phyloP scores from a whole-genome alignment of 2,797 vertebrate species.

The Phataginus tetradactyla region DNA sequence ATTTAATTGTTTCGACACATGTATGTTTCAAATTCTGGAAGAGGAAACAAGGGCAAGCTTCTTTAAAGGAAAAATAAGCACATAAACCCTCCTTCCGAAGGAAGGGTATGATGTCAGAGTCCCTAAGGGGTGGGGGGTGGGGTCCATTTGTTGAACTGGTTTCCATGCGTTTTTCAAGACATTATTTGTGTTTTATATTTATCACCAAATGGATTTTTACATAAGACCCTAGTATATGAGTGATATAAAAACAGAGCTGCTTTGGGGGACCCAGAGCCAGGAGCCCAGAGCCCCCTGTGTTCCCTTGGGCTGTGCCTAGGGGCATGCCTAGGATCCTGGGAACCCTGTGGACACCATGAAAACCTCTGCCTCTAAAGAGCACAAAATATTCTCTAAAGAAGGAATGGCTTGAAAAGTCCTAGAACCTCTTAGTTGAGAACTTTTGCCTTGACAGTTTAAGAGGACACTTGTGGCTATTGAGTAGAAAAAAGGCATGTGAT shows the following conservation, averaged over 20 bases:
- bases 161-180: conserved; percentile 40
- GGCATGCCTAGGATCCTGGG: neutral
- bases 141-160: neutral
- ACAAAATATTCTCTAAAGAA: neutral
- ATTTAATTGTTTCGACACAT: neutral
- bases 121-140: neutral
- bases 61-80: neutral
- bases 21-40: neutral
- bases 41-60: neutral
- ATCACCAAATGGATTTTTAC: conserved; percentile 46
- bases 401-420: neutral
- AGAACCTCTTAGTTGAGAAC: neutral
- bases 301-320: neutral
- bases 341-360: neutral
- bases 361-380: neutral
- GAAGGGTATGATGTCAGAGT: neutral
- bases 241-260: conserved; percentile 31
- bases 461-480: neutral
- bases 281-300: neutral
- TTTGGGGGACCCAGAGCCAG: neutral
- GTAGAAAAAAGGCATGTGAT: neutral
- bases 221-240: conserved; percentile 17
- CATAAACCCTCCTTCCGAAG: neutral
- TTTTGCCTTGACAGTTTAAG: neutral
- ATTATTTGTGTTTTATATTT: conserved; percentile 59